phyloP scores from a whole-genome alignment of 2,113 vertebrate genomes.

The Brachyhypopomus occidentalis region DNA sequence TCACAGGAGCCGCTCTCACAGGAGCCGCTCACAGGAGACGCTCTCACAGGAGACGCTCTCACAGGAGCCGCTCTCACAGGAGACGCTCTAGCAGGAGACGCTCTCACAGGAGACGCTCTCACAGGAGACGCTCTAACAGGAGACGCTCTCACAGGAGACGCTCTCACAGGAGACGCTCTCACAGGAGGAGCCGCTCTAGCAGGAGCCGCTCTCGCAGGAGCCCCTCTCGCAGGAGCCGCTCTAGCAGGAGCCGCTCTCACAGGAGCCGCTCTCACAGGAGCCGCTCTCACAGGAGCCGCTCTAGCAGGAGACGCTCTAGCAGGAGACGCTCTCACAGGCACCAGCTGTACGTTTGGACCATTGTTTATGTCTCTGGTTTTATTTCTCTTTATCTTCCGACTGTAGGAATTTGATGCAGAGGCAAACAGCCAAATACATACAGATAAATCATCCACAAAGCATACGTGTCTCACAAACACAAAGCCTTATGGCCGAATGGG shows the following conservation, averaged over 20 bases:
- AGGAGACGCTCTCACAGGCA: slow-evolving; percentile 32
- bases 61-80: slow-evolving; percentile 12
- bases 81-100: slow-evolving; percentile 31
- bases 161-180: slow-evolving; percentile 27
- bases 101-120: background rate
- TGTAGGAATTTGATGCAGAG: slow-evolving; percentile 56
- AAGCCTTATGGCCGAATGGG: slow-evolving; percentile 50
- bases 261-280: no score
- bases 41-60: background rate
- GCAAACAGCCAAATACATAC: slow-evolving; percentile 63
- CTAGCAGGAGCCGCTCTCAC: slow-evolving; percentile 21
- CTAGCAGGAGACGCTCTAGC: no score
- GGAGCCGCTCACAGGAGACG: no score
- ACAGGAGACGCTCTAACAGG: no score
- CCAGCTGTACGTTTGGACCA: slow-evolving; percentile 56
- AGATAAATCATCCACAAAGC: slow-evolving; percentile 65
- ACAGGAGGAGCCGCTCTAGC: no score
- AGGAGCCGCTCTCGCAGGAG: slow-evolving; percentile 2
- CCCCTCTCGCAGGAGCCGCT: no score
- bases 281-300: background rate
- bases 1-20: no score
- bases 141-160: background rate
- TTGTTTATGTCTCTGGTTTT: slow-evolving; percentile 53
- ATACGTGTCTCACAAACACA: slow-evolving; percentile 67
- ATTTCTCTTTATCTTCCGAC: slow-evolving; percentile 47